Conservation (phyloP, 2,797 vertebrate species). For the Sebastes alutus region DNA sequence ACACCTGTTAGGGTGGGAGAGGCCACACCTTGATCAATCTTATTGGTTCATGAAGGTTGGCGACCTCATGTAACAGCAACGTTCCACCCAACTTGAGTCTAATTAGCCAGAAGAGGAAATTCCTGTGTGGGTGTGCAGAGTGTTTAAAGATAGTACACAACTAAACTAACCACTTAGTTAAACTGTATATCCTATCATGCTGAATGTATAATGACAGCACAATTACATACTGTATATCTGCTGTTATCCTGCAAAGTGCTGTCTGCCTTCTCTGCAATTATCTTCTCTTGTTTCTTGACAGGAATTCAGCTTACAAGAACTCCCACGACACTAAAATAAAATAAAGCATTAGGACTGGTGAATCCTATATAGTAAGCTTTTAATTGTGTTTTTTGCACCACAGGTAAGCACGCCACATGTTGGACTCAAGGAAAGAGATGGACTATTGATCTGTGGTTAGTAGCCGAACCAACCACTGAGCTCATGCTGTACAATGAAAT, state of each 20-base stretch:
- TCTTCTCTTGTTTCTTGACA: not conserved
- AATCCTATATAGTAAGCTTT: not conserved
- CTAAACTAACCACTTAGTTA: not conserved
- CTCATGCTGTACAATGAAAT: not conserved
- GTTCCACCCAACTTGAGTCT: not conserved
- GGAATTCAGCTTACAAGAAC: not conserved
- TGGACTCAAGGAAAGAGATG: not conserved
- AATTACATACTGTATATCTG: not conserved
- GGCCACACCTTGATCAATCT: not conserved
- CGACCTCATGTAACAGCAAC: not conserved
- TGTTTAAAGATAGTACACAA: not conserved
- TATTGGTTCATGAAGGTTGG: not conserved
- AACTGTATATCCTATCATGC: not conserved
- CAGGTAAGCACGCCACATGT: not conserved
- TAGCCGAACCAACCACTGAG: not conserved
- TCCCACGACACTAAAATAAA: not conserved
- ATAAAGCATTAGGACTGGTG: not conserved
- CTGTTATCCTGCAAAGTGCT: not conserved
- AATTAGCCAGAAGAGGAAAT: not conserved
- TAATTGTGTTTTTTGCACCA: not conserved
- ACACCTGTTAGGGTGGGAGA: not conserved
- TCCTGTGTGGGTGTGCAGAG: not conserved
- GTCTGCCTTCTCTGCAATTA: not conserved
- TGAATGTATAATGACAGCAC: not conserved
- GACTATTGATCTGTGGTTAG: constrained; percentile 18